Base-by-base conservation (phyloP, 2,797 vertebrate genomes). In the Enteromius thamalakanensis region DNA sequence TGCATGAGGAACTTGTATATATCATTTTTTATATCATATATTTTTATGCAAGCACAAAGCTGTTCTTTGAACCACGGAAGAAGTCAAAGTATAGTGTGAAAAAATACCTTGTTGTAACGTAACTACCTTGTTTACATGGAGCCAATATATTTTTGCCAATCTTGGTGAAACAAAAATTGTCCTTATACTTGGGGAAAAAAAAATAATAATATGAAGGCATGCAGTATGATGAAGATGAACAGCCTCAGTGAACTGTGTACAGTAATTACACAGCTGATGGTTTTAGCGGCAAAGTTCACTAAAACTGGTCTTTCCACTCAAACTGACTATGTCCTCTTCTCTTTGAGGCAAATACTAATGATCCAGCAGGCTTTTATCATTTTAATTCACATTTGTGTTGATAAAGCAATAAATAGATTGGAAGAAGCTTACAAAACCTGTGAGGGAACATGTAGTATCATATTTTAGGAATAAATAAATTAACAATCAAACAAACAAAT, bases 241-340 rank as follows among this genome's bases (percentile, higher is more conserved):
- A 21, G 69, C 51, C 37, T 80, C 23, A 29, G 21, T 68, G 70
- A 51, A 74, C 19, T 75, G 77, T 84, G 60, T 40, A 72, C 77
- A 75, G 49, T 80, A 84, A 84, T 80, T 84, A 84, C 70, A 84
- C 60, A 79, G 55, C 21, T 53, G 77, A 84, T n/a, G 69, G 67
- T 84, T 84, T 80, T 45, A 72, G 42, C 14, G 8, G 37, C 74
- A 47, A 55, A 62, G 62, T 65, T 79, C 69, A 62, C 29, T 26
- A 4, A 71, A 64, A 51, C 42, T n/a, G 80, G 29, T 76, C 53
- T 74, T 76, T 53, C 19, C 29, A 65, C 12, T 64, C 60, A 51
- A 69, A 67, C 26, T 77, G 62, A 1, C 47, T 55, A 15, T 8
- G 8, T 74, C 40, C 8, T 62, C 42, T 34, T 26, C 21, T 37